Percentiles rank a stretch among this genome's conserved stretches.
Evolutionary conservation across 2,797 vertebrate genomes (phyloP).

Genomic region (Squalus acanthias): DNA sequence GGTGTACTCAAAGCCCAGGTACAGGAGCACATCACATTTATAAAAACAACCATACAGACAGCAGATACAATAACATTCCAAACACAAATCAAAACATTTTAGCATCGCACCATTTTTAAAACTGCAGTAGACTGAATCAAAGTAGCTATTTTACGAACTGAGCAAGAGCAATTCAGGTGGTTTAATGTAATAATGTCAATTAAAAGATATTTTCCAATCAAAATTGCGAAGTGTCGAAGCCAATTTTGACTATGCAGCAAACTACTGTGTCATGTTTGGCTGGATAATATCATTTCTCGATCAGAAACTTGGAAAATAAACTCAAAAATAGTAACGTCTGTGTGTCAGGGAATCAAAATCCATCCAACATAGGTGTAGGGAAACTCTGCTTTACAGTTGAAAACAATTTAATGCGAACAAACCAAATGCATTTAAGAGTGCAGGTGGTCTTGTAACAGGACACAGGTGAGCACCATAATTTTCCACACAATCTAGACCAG

Average conservation of each 20-base stretch:
- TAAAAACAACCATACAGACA: not conserved
- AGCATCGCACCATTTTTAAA: conserved; percentile 1
- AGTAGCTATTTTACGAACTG: not conserved
- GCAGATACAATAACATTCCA: not conserved
- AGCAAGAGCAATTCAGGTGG: not conserved
- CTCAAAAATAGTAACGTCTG: not conserved
- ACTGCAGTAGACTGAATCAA: not conserved
- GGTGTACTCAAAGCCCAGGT: conserved; percentile 18
- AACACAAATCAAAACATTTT: conserved; percentile 29
- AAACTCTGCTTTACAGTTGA: not conserved
- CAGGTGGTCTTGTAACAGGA: not conserved
- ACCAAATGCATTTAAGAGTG: not conserved
- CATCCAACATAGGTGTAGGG: not conserved
- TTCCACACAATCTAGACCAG: not conserved
- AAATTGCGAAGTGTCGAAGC: not conserved
- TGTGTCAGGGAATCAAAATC: not conserved
- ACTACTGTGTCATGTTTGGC: not conserved
- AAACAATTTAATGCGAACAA: not conserved
- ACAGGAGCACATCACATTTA: not conserved
- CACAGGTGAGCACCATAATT: not conserved
- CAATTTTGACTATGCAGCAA: not conserved
- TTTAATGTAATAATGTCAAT: not conserved
- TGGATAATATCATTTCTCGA: not conserved
- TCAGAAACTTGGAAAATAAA: not conserved
- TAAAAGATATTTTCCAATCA: not conserved